Conservation (phyloP, 2,797 vertebrate species). For the Melanogrammus aeglefinus region DNA sequence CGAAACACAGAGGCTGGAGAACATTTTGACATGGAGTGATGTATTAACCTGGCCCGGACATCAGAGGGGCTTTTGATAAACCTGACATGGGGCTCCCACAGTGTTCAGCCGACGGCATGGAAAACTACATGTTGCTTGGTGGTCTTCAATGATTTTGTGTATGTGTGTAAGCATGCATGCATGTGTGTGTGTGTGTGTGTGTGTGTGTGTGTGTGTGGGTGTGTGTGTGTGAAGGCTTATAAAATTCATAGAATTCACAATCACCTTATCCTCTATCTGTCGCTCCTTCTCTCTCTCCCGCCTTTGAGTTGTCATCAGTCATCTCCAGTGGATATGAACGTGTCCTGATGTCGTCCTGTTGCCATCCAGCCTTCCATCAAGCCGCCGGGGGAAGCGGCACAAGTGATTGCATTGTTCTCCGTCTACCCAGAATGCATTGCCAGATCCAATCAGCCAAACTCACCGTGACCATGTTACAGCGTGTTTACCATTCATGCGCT, state of each 20-base stretch:
- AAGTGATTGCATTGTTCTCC: background rate
- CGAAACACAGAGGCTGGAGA: background rate
- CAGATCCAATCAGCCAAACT: background rate
- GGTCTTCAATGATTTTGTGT: background rate
- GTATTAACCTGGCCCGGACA: background rate
- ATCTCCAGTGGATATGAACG: constrained; percentile 3
- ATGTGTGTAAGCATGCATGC: background rate
- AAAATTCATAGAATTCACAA: background rate
- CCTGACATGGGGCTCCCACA: background rate
- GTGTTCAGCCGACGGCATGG: background rate
- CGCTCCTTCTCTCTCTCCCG: background rate
- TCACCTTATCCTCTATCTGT: background rate
- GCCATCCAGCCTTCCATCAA: background rate
- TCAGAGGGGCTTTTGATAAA: background rate
- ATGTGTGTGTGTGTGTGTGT: background rate
- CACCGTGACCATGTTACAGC: background rate
- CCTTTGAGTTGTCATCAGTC: background rate
- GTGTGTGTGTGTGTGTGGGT: too few species aligned
- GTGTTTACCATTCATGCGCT: background rate
- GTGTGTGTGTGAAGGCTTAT: background rate
- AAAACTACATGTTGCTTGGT: background rate
- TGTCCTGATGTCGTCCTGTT: background rate
- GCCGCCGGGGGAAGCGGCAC: background rate
- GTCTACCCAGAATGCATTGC: constrained; percentile 2
- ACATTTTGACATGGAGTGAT: background rate